These are phyloP conservation scores for Limnephilus marmoratus DNA, from an alignment of 2,888 invertebrate species.

Conservation along the genomic window DNA sequence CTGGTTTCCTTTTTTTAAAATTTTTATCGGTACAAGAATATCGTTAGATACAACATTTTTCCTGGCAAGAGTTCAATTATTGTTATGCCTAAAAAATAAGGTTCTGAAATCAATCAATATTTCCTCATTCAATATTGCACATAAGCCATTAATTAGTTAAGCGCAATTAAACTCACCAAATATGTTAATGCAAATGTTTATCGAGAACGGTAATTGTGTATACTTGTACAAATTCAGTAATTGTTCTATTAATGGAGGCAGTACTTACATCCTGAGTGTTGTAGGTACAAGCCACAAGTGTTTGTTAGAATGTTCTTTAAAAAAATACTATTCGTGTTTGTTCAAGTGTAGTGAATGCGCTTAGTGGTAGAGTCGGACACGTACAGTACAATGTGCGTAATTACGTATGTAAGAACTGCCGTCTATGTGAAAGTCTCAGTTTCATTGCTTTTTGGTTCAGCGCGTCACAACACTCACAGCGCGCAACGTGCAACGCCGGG, in stretches of 20 bases:
- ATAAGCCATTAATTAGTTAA: not conserved
- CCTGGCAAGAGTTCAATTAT: too few relatives aligned
- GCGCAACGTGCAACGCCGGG: not conserved
- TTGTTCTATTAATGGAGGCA: not conserved
- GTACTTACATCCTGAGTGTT: not conserved
- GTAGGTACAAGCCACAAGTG: not conserved
- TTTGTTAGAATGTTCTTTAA: not conserved
- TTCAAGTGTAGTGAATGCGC: conserved; percentile 12
- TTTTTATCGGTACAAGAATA: too few relatives aligned
- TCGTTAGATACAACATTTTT: too few relatives aligned
- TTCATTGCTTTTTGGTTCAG: conserved; percentile 41
- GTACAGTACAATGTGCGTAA: conserved; percentile 15
- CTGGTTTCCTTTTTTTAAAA: too few relatives aligned
- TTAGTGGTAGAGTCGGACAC: not conserved
- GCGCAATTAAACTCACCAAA: not conserved
- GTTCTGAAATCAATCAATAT: not conserved
- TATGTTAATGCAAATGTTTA: not conserved
- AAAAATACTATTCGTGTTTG: conserved; percentile 8
- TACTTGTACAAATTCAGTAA: not conserved
- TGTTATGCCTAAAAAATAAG: not conserved
- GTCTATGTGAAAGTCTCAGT: conserved; percentile 43
- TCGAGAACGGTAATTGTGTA: not conserved
- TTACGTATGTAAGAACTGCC: conserved; percentile 7
- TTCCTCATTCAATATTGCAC: not conserved
- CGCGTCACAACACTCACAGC: conserved; percentile 14